Conservation (phyloP, 2,113 vertebrate species). For the Callipepla squamata region DNA sequence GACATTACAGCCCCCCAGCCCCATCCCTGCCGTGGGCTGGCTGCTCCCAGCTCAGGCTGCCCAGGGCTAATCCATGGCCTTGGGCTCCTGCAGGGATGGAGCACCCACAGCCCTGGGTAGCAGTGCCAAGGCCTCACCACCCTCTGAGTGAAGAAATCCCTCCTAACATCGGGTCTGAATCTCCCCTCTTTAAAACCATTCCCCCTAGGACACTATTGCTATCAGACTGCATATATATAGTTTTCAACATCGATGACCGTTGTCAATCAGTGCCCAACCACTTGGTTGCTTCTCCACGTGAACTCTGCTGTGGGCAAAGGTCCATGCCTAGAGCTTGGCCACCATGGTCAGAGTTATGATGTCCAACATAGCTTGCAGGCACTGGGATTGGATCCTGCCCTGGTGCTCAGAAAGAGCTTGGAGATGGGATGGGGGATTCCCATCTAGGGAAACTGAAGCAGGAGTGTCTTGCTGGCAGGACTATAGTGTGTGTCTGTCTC, state of each 20-base stretch:
- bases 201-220: too few species aligned
- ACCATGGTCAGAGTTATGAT: neutral
- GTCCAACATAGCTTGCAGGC: neutral
- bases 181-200: neutral
- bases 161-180: neutral
- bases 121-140: neutral
- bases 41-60: neutral
- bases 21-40: neutral
- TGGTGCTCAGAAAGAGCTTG: neutral
- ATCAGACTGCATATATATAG: neutral
- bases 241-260: neutral
- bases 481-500: constrained; percentile 34
- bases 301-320: neutral
- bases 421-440: neutral
- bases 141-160: neutral
- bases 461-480: fast-evolving
- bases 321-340: neutral
- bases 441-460: neutral
- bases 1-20: neutral
- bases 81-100: neutral
- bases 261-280: neutral
- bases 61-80: neutral
- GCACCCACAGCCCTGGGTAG: neutral
- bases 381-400: neutral
- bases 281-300: neutral